Conservation (phyloP, 2,888 invertebrate genomes). For the Nasonovia ribisnigri region DNA sequence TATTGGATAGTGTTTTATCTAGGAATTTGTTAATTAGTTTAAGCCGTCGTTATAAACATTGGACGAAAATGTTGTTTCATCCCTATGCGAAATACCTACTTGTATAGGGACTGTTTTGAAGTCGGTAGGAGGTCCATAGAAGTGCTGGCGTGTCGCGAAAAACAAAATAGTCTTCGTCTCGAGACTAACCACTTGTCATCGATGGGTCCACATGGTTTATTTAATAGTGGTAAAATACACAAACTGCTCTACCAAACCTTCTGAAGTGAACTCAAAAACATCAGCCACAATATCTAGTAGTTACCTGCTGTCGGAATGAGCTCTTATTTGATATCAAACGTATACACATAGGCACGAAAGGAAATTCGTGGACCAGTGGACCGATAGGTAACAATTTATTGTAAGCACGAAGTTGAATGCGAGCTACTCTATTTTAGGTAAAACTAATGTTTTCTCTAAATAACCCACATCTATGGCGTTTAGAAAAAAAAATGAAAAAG, state of each 20-base stretch:
- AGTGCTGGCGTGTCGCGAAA: not conserved
- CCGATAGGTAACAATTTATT: not conserved
- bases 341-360: not conserved
- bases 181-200: constrained; percentile 10
- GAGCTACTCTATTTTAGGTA: not conserved
- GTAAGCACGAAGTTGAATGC: not conserved
- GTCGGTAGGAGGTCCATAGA: not conserved
- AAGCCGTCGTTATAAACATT: not conserved
- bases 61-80: not conserved
- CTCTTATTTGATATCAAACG: not conserved
- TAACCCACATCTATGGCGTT: not conserved
- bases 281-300: not conserved
- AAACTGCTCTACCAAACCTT: not conserved
- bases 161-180: not conserved
- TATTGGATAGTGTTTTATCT: too few species aligned
- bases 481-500: not conserved
- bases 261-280: not conserved
- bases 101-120: not conserved
- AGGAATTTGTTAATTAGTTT: not conserved
- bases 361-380: not conserved
- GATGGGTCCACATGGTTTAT: constrained; percentile 28
- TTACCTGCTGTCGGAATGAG: not conserved
- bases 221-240: constrained; percentile 29
- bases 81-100: not conserved
- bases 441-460: not conserved